Base-by-base conservation (phyloP, 2,797 vertebrate genomes). In the Thalassophryne amazonica region DNA sequence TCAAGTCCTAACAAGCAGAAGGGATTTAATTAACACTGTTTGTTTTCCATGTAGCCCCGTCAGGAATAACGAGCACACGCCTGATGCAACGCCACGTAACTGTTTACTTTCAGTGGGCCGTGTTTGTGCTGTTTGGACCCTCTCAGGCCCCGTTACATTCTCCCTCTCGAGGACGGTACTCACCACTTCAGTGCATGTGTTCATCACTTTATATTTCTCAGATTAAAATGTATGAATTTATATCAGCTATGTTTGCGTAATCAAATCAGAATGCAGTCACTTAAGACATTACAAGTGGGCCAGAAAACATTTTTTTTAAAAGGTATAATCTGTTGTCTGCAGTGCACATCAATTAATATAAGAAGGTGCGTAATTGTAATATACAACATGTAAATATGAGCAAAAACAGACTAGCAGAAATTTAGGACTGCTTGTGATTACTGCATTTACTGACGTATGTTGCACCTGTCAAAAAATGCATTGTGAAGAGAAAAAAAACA, bases 11-110 rank as follows among this genome's bases (percentile, higher is more conserved):
- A 86, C 76, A 78, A 88, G 86, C 88, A 85, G 81, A 79, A 81
- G 90, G 87, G 88, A 89, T 91, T 91, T 89, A 86, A 91, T 91
- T 89, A 91, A 83, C 83, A 86, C 48, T 83, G 86, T 90, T 90
- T 89, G 86, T 89, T 91, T 91, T 90, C 76, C 83, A 74, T 63
- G 77, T 23, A 55, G 73, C 64, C 55, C 84, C 83, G 58, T 56
- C 49, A 84, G 87, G 84, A 85, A 79, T 84, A 83, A 68, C 28
- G 63, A 81, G 65, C 41, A 18, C 54, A 75, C 80, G 86, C 88
- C 90, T 92, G 91, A 92, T 81, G 90, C 90, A 92, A 92, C 47
- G 78, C 80, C 80, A 53, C 16, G 89, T 86, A 91, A 91, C 78
- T 76, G 79, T 89, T 84, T 69, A 69, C 60, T 75, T 76, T 81